Evolutionary conservation across 2,888 invertebrate species (phyloP), one percentile per base, ranked within the genome.

Genomic region (Heteromyza rotundicornis): DNA sequence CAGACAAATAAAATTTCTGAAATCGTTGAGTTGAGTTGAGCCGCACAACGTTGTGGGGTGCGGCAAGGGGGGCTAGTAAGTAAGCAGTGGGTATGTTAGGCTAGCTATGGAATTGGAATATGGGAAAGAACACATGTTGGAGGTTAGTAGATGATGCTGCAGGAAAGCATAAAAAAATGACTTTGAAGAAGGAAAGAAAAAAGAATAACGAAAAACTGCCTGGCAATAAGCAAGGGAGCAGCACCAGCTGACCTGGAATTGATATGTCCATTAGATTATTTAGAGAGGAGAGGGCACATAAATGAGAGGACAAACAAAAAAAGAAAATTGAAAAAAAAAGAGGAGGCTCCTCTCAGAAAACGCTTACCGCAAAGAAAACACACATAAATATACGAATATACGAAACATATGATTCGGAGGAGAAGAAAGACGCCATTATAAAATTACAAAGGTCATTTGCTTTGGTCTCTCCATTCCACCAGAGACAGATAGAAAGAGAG

Each of bases 361-460:
- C n/a, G n/a, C n/a, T n/a, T n/a, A n/a, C n/a, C n/a, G n/a, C n/a
- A n/a, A n/a, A n/a, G n/a, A n/a, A n/a, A n/a, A n/a, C n/a, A n/a
- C n/a, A n/a, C n/a, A n/a, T n/a, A n/a, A n/a, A n/a, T n/a, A n/a
- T n/a, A n/a, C n/a, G n/a, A n/a, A n/a, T n/a, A n/a, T n/a, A n/a
- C n/a, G n/a, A n/a, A n/a, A n/a, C n/a, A n/a, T n/a, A n/a, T n/a
- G n/a, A 53, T 16, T 47, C 54, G 60, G 1, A 10, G 24, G 32
- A 16, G 32, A 40, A 36, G 40, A 44, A 56, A 51, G 40, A 40
- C 51, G 57, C 51, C 3, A 40, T 8, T 40, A 40, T n/a, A 14
- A 12, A 14, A 8, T 40, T 40, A 40, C 40, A 56, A 61, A 61
- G 61, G 56, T 61, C 61, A 61, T 57, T 27, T 24, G 35, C 44